Conservation (phyloP, 2,888 invertebrate genomes). For the Mythimna ferrago region DNA sequence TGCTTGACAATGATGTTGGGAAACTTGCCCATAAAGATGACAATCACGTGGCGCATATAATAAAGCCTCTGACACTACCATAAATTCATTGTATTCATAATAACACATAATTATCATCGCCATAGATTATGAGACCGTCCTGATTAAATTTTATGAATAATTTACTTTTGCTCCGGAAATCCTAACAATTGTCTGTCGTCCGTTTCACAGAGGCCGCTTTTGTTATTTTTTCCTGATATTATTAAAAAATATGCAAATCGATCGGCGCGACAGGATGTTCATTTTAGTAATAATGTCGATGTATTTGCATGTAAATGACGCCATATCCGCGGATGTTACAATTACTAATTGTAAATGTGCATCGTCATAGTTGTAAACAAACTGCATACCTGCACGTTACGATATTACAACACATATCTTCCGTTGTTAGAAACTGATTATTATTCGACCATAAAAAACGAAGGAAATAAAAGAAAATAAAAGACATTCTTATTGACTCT, state of each 20-base stretch:
- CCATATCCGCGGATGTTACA: slow-evolving; percentile 86
- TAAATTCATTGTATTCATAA: slow-evolving; percentile 73
- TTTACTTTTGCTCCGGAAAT: slow-evolving; percentile 84
- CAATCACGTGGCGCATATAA: slow-evolving; percentile 51
- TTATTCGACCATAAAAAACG: neutral
- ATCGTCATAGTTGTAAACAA: slow-evolving; percentile 81
- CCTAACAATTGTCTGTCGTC: slow-evolving; percentile 83
- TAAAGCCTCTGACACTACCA: slow-evolving; percentile 50
- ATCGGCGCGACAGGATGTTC: slow-evolving; percentile 87
- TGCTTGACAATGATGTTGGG: slow-evolving; percentile 40
- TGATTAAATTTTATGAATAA: slow-evolving; percentile 89
- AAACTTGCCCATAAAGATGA: slow-evolving; percentile 52
- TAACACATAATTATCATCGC: slow-evolving; percentile 79
- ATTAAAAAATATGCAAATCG: slow-evolving; percentile 91
- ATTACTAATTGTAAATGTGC: slow-evolving; percentile 85
- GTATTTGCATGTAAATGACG: slow-evolving; percentile 89
- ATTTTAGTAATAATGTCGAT: slow-evolving; percentile 87
- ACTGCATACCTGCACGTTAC: slow-evolving; percentile 61
- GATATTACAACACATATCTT: slow-evolving; percentile 66
- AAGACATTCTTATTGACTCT: slow-evolving; percentile 24
- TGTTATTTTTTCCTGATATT: slow-evolving; percentile 87
- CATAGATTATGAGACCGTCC: slow-evolving; percentile 81
- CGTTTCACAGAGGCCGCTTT: slow-evolving; percentile 82
- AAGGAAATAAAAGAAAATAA: slow-evolving; percentile 29
- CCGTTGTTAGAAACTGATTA: slow-evolving; percentile 54